Evolutionary conservation across 2,113 vertebrate species (phyloP).

Genomic region (Antennarius striatus): DNA sequence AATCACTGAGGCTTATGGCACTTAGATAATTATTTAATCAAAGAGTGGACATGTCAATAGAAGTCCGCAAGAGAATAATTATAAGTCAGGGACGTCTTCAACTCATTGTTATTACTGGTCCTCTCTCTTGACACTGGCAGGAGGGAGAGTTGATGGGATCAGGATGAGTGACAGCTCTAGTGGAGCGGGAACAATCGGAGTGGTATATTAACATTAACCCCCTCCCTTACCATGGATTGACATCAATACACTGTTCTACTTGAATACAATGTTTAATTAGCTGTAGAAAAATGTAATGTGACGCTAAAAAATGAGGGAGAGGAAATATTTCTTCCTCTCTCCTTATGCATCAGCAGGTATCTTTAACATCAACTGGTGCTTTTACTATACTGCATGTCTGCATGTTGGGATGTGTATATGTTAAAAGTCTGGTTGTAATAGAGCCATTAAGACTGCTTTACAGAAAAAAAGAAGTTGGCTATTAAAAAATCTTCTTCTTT

Average conservation of each 20-base stretch:
- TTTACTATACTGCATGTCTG: no score
- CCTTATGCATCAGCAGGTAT: constrained; percentile 22
- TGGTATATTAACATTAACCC: constrained; percentile 51
- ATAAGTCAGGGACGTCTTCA: constrained; percentile 67
- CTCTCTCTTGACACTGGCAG: constrained; percentile 37
- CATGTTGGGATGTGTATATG: no score
- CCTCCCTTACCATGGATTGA: constrained; percentile 25
- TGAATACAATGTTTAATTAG: constrained; percentile 72
- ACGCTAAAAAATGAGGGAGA: constrained; percentile 15
- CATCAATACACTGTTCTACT: constrained; percentile 54
- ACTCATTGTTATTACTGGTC: constrained; percentile 61
- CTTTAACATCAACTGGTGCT: background rate
- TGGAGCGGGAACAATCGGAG: constrained; percentile 57
- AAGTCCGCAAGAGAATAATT: constrained; percentile 77
- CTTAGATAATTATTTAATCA: constrained; percentile 82
- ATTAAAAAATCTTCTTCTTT: no score
- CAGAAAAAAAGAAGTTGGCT: no score
- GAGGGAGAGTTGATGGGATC: constrained; percentile 59
- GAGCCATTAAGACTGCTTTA: no score
- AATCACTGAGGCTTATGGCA: constrained; percentile 74
- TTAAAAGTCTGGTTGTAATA: no score
- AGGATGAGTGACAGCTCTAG: constrained; percentile 70
- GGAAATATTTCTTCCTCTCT: constrained; percentile 16
- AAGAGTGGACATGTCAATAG: constrained; percentile 76
- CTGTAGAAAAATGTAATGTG: constrained; percentile 39